phyloP scores from a whole-genome alignment of 2,113 vertebrate species.

The Phrynocephalus versicolor region DNA sequence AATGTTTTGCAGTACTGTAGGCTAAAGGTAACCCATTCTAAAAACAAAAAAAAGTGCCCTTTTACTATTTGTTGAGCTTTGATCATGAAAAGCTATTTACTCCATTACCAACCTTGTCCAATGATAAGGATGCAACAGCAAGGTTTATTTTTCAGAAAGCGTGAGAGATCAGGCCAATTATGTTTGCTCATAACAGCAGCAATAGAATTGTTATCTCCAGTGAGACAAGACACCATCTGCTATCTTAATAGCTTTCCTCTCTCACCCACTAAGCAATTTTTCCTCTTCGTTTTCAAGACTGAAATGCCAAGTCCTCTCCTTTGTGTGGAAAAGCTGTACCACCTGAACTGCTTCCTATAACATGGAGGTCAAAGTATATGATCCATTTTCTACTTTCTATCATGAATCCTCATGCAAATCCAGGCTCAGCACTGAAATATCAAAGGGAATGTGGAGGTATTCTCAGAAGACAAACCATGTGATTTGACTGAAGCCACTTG shows the following conservation, averaged over 20 bases:
- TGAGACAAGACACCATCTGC: constrained; percentile 61
- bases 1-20: constrained; percentile 16
- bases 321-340: constrained; percentile 49
- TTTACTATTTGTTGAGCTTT: neutral
- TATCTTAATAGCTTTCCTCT: constrained; percentile 52
- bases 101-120: constrained; percentile 9
- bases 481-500: no score
- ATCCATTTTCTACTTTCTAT: constrained; percentile 33
- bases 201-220: constrained; percentile 50
- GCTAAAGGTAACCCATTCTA: neutral
- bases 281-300: constrained; percentile 43
- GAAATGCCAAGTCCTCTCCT: constrained; percentile 53
- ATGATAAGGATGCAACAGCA: constrained; percentile 26
- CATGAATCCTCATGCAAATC: constrained; percentile 50
- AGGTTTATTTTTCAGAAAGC: neutral
- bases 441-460: neutral
- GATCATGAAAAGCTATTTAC: neutral
- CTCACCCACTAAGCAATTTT: neutral
- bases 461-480: no score
- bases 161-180: constrained; percentile 27
- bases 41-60: constrained; percentile 19
- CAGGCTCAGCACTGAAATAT: constrained; percentile 38
- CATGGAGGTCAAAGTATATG: neutral
- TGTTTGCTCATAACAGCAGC: constrained; percentile 55
- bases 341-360: constrained; percentile 43